Conservation (phyloP, 2,113 vertebrate genomes). For the Phasianus colchicus region DNA sequence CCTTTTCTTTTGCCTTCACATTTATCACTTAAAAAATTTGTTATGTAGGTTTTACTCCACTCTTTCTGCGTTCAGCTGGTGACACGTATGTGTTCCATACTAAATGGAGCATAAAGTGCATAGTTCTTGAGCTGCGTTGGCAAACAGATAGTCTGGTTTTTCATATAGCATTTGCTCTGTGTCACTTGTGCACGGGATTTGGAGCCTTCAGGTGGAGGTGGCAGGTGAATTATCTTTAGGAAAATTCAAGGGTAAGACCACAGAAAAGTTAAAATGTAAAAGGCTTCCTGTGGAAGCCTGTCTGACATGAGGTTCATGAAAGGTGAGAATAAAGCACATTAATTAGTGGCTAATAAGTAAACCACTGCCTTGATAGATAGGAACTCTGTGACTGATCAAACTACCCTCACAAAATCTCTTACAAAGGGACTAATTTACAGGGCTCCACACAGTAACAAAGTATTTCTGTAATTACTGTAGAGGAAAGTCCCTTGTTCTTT, state of each 20-base stretch:
- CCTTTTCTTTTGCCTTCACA: background rate
- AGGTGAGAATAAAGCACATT: conserved; percentile 39
- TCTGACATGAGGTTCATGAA: conserved; percentile 40
- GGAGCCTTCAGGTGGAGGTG: background rate
- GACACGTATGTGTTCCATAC: background rate
- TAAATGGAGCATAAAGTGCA: background rate
- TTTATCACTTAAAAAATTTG: background rate
- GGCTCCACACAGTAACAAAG: conserved; percentile 1
- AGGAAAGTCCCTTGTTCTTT: conserved; percentile 44
- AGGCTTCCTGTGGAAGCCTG: background rate
- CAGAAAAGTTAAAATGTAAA: conserved; percentile 40
- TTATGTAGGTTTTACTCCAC: background rate
- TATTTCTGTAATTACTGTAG: conserved; percentile 54
- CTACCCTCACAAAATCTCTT: conserved; percentile 17
- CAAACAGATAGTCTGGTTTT: background rate
- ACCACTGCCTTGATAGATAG: conserved; percentile 16
- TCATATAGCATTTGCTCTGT: background rate
- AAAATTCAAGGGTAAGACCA: conserved; percentile 21
- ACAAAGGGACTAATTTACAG: conserved; percentile 53
- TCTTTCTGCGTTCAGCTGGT: background rate
- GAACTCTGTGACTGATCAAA: conserved; percentile 33
- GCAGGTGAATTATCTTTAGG: conserved; percentile 27
- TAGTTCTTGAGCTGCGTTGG: background rate
- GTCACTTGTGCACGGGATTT: background rate
- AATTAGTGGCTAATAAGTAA: conserved; percentile 54